Percentiles rank a stretch among this genome's conserved stretches.
Evolutionary conservation across 53 echinoderm and acorn worm species (phyloP).

Genomic region (Mesocentrotus franciscanus): DNA sequence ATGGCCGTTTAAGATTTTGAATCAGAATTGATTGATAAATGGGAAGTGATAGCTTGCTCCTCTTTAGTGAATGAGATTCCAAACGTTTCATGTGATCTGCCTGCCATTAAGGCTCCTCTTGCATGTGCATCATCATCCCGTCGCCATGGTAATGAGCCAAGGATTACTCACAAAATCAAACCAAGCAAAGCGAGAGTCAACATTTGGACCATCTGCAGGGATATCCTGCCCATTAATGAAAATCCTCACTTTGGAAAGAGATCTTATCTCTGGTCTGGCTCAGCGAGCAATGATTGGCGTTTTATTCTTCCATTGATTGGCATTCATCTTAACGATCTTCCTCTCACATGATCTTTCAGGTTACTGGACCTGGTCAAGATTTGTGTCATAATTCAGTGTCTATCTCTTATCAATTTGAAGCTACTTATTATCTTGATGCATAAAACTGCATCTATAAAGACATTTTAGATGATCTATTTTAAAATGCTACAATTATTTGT

Average conservation of each 20-base stretch:
- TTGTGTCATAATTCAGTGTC: not conserved
- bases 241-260: not conserved
- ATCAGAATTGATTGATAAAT: not conserved
- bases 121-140: not conserved
- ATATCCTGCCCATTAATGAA: slow-evolving; percentile 6
- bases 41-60: not conserved
- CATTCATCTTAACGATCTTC: not conserved
- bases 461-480: not conserved
- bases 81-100: not conserved
- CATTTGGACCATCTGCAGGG: slow-evolving; percentile 6
- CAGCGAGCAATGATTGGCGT: not conserved
- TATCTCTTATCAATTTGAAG: not conserved
- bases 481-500: not conserved
- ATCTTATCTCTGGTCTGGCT: not conserved
- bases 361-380: no score
- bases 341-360: no score
- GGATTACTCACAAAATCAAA: not conserved
- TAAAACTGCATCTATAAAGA: not conserved
- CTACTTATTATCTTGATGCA: not conserved
- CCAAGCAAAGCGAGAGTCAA: slow-evolving; percentile 3
- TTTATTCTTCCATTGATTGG: not conserved
- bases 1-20: not conserved
- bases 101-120: not conserved
- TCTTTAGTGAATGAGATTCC: not conserved
- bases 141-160: not conserved